Evolutionary conservation across 2,797 vertebrate genomes (phyloP), one percentile per base, ranked within the genome.

Genomic region (Jordanella pulchra): DNA sequence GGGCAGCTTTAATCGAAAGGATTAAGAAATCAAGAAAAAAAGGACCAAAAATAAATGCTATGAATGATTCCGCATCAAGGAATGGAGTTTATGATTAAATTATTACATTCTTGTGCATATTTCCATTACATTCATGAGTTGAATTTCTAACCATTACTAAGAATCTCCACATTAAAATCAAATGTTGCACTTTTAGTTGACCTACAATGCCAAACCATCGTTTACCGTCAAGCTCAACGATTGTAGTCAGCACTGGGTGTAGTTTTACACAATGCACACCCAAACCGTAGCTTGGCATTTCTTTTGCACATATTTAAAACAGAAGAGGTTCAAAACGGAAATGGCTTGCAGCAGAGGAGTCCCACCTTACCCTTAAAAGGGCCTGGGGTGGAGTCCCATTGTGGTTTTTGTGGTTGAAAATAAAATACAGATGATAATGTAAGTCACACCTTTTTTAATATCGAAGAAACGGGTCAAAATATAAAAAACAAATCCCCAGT

Each of bases 271-370:
- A n/a, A 21, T 63, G 61, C 25, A 39, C 67, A 25, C 64, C 67
- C 0, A 69, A 63, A 21, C 48, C 35, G 44, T 1, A 1, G 51
- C 65, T 78, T 80, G 50, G n/a, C 25, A 50, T 72, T 80, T 79
- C 18, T 55, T 73, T 70, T 77, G 44, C 71, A 65, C 71, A 7
- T 73, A 23, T 60, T 68, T 21, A 72, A 50, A 50, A 53, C 56
- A 67, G 73, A 55, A 64, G 21, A 69, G 56, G 69, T 25, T n/a
- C 18, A 58, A 28, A 86, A 78, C 69, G 73, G 80, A 89, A 86
- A 81, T 9, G 53, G 63, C 60, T 70, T 73, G 47, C 32, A 44
- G 65, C 44, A 25, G n/a, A 18, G 63, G 42, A 68, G 67, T 3
- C 23, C 7, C 11, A 35, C 12, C 32, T 66, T 28, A 5, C 35